Base-by-base conservation (phyloP, 2,797 vertebrate genomes). In the Erethizon dorsatum region DNA sequence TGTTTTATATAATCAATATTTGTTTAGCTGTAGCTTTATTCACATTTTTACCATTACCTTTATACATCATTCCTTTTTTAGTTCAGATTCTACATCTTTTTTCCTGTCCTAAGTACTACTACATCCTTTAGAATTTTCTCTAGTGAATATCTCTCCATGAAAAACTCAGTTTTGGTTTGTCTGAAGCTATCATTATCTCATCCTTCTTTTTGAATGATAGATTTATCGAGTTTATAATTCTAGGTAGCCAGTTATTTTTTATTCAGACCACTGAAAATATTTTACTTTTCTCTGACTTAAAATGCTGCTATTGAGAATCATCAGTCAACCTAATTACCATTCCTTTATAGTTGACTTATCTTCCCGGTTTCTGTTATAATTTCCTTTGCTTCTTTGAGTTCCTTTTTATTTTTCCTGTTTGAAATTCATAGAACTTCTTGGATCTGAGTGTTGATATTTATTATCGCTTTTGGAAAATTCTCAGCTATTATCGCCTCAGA, bases 81-180 rank as follows among this genome's bases (percentile, higher is more conserved):
- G 15, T 50, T 54, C 59, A 90, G 24, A 80, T 9, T 15, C 52
- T 80, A 26, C 26, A 56, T 80, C 57, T 78, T 89, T 61, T 61
- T 65, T 80, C 12, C 17, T 54, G 26, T 33, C 47, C 22, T 37
- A 31, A 75, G 31, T 28, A 15, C 18, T 79, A 33, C 52, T 79
- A 79, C 52, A 33, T 79, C 13, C 2, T 54, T 54, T 79, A 41
- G 37, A 24, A 67, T 67, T 80, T 80, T 63, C 75, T 56, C 80
- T 67, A 67, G 59, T 67, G 77, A 90, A 12, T 3, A 20, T 82
- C 18, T 80, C 12, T 90, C 54, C 11, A n/a, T 90, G 47, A 80
- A 24, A 80, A 80, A 56, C 50, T 82, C 88, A 65, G 47, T 67
- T 80, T 90, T 54, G 26, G 24, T 90, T 79, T 80, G 88, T 90